A percentile compares a stretch with the other conserved stretches of the same genome.
phyloP scores from a whole-genome alignment of 2,888 invertebrate genomes.

The Rhingia rostrata region DNA sequence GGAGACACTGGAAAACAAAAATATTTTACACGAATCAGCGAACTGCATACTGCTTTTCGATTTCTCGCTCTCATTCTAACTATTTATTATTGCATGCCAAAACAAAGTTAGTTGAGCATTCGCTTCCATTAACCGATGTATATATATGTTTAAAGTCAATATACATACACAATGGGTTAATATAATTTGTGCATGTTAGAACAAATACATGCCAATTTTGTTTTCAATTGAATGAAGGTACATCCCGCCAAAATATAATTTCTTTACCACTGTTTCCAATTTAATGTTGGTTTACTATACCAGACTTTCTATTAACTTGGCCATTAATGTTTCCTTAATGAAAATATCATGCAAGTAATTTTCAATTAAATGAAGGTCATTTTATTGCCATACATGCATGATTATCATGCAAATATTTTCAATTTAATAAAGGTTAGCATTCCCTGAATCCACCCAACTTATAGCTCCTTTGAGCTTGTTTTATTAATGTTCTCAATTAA shows the following conservation, averaged over 20 bases:
- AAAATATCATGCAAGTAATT: background rate
- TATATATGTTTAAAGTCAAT: too few relatives aligned
- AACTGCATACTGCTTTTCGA: background rate
- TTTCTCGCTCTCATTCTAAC: too few relatives aligned
- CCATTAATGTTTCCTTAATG: too few relatives aligned
- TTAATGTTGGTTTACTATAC: background rate
- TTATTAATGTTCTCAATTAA: background rate
- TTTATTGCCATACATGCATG: background rate
- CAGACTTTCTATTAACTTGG: background rate
- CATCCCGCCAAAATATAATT: background rate
- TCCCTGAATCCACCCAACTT: background rate
- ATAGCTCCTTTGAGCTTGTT: too few relatives aligned
- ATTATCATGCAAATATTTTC: conserved; percentile 1
- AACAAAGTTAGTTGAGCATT: too few relatives aligned
- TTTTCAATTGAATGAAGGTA: conserved; percentile 1
- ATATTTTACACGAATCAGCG: too few relatives aligned
- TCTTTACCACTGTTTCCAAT: background rate
- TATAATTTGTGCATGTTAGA: too few relatives aligned
- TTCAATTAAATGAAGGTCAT: conserved; percentile 1
- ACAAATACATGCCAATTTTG: too few relatives aligned
- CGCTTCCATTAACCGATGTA: too few relatives aligned
- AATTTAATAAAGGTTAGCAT: conserved; percentile 3
- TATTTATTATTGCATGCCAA: too few relatives aligned
- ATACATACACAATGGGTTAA: too few relatives aligned
- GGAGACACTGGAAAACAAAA: conserved; percentile 1